phyloP scores from a whole-genome alignment of 2,113 vertebrate genomes.

The Microtus ochrogaster region DNA sequence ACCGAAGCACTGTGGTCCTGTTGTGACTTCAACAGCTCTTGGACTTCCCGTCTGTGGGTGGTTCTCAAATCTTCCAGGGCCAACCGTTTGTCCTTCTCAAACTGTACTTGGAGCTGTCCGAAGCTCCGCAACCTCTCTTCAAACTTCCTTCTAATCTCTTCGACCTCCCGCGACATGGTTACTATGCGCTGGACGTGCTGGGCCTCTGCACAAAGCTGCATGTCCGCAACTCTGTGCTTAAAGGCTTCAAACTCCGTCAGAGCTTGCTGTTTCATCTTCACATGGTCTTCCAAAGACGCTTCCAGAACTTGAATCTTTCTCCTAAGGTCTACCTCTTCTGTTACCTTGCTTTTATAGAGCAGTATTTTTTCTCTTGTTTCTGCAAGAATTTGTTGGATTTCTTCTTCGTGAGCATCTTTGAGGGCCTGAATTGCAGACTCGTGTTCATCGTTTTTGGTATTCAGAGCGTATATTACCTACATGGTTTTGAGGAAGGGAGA shows the following conservation, averaged over 20 bases:
- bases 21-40: constrained; percentile 94
- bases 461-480: constrained; percentile 99
- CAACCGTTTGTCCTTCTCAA: constrained; percentile 94
- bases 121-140: constrained; percentile 95
- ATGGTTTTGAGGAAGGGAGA: constrained; percentile 55
- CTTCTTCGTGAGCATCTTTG: constrained; percentile 99
- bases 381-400: constrained; percentile 98
- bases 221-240: constrained; percentile 96
- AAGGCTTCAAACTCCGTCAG: constrained; percentile 97
- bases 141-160: constrained; percentile 97
- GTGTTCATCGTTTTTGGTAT: constrained; percentile 99
- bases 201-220: constrained; percentile 97
- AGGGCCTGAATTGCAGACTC: constrained; percentile 97
- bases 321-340: constrained; percentile 96
- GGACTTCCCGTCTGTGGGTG: constrained; percentile 93
- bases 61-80: constrained; percentile 93
- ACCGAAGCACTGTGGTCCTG: constrained; percentile 94
- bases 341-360: constrained; percentile 96
- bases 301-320: constrained; percentile 96
- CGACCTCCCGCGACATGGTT: constrained; percentile 98
- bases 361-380: constrained; percentile 98
- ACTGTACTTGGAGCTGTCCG: constrained; percentile 93
- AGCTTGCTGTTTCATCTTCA: constrained; percentile 97
- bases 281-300: constrained; percentile 96
- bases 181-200: constrained; percentile 97